These are phyloP conservation scores for Poicephalus gulielmi DNA, from an alignment of 2,113 vertebrate genomes.

Conservation along the genomic window DNA sequence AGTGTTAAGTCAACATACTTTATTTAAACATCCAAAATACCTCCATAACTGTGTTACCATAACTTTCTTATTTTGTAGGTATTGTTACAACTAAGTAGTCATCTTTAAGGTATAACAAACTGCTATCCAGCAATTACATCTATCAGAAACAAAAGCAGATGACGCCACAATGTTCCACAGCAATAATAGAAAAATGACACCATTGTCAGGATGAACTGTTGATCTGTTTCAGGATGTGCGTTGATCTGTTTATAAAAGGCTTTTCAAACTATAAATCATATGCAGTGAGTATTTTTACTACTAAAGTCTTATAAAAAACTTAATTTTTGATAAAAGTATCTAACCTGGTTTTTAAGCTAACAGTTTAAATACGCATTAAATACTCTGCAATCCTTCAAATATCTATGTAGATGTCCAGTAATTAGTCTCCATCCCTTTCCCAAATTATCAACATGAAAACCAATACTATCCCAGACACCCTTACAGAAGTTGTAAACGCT, in stretches of 20 bases:
- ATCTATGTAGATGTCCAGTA: not conserved
- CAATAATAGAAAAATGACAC: not conserved
- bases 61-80: not conserved
- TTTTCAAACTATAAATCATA: not conserved
- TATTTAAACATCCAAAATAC: not conserved
- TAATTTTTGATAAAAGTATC: not conserved
- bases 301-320: not conserved
- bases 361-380: not conserved
- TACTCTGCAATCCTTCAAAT: not conserved
- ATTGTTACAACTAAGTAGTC: not conserved
- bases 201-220: not conserved
- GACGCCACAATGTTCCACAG: not conserved
- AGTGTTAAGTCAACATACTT: not conserved
- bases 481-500: conserved; percentile 71
- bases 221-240: no score
- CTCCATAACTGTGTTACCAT: not conserved
- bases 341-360: not conserved
- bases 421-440: not conserved
- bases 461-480: not conserved
- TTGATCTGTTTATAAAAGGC: not conserved
- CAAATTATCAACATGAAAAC: not conserved
- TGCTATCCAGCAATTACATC: not conserved
- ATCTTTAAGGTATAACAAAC: not conserved
- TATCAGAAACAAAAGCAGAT: not conserved
- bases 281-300: not conserved